Conservation (phyloP, 2,113 vertebrate species). For the Buteo buteo region DNA sequence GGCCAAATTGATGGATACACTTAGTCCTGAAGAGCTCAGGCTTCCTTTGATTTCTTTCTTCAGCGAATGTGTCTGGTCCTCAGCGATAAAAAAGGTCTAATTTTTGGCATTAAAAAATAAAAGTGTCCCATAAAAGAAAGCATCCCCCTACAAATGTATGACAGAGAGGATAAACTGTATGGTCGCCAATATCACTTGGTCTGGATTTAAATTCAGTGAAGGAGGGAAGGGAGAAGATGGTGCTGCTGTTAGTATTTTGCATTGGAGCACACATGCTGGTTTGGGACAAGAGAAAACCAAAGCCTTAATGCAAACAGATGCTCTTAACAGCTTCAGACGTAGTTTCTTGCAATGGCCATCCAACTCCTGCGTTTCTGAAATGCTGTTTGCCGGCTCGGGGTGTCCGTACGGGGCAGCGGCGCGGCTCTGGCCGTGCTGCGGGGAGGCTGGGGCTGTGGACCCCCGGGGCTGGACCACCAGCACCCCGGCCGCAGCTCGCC, state of each 20-base stretch:
- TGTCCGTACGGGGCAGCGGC: not conserved
- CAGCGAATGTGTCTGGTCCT: accelerated
- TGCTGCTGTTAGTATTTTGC: not conserved
- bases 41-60: not conserved
- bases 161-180: not conserved
- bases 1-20: not conserved
- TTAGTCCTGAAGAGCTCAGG: not conserved
- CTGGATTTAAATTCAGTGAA: not conserved
- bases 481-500: not conserved
- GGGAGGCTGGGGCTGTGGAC: not conserved
- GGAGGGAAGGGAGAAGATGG: not conserved
- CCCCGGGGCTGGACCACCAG: not conserved
- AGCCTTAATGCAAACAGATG: not conserved
- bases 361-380: not conserved
- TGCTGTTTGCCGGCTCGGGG: accelerated
- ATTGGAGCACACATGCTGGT: accelerated
- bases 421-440: accelerated
- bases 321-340: accelerated
- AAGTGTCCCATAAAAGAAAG: not conserved
- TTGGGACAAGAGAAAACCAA: no score
- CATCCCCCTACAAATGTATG: not conserved
- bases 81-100: accelerated
- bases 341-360: not conserved
- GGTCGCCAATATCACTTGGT: accelerated
- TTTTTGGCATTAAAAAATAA: not conserved